Conservation (phyloP, 2,113 vertebrate genomes). For the Pachyramphus minor region DNA sequence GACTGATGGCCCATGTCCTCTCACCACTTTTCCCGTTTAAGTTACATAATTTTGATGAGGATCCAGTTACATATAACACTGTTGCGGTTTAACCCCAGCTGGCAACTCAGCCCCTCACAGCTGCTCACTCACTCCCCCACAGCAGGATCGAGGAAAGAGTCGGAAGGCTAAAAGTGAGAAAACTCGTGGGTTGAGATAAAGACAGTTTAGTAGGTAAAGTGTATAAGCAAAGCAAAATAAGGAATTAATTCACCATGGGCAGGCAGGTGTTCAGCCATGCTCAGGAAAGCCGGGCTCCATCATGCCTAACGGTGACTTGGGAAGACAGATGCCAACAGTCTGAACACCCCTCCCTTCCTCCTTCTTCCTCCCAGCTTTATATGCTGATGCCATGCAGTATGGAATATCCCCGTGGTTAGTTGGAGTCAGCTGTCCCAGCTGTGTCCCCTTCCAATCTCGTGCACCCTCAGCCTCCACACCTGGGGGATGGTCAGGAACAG, state of each 20-base stretch:
- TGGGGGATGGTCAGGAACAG: not conserved
- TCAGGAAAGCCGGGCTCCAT: not conserved
- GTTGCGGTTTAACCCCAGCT: not conserved
- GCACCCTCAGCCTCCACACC: not conserved
- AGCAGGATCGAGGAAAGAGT: not conserved
- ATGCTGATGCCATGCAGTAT: not conserved
- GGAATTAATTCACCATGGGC: not conserved
- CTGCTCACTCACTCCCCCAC: not conserved
- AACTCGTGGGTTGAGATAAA: not conserved
- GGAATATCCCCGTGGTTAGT: not conserved
- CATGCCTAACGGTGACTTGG: not conserved
- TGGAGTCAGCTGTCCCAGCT: not conserved
- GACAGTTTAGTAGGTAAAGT: not conserved
- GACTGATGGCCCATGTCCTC: not conserved
- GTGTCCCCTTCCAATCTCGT: not conserved
- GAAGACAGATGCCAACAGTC: not conserved
- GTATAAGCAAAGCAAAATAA: not conserved
- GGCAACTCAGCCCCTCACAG: not conserved
- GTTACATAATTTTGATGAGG: not conserved
- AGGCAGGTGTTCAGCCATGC: not conserved
- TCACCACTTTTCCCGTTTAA: not conserved
- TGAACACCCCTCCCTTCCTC: not conserved
- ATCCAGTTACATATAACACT: not conserved
- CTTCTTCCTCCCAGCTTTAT: not conserved
- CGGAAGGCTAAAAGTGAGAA: not conserved